Evolutionary conservation across 2,888 invertebrate genomes (phyloP).

Genomic region (Euclidia mi): DNA sequence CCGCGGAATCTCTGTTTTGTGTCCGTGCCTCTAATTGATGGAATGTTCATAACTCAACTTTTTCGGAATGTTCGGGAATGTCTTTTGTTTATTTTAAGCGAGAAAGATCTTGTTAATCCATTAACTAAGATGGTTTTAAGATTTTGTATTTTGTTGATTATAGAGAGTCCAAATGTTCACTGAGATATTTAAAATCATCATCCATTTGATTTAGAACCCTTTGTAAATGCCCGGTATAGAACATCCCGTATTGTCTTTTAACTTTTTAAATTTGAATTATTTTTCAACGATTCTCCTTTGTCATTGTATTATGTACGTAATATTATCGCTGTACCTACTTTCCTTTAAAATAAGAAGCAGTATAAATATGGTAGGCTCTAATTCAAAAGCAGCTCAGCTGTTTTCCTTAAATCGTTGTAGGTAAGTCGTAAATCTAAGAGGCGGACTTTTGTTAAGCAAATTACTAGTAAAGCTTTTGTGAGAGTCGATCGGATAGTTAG

Average conservation of each 20-base stretch:
- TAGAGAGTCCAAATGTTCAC: too few relatives aligned
- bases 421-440: slow-evolving; percentile 61
- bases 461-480: slow-evolving; percentile 80
- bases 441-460: slow-evolving; percentile 78
- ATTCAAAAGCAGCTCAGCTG: slow-evolving; percentile 6
- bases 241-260: too few relatives aligned
- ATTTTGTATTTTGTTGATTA: too few relatives aligned
- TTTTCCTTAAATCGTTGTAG: slow-evolving; percentile 43
- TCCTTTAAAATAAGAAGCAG: neutral
- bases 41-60: slow-evolving; percentile 38
- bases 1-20: slow-evolving; percentile 28
- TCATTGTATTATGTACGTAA: neutral
- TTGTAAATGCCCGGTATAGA: too few relatives aligned
- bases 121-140: too few relatives aligned
- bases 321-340: neutral
- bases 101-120: slow-evolving; percentile 36
- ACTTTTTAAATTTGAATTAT: too few relatives aligned
- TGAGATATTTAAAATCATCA: too few relatives aligned
- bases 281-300: too few relatives aligned
- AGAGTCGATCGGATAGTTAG: slow-evolving; percentile 76
- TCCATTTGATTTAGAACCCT: too few relatives aligned
- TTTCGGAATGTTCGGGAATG: slow-evolving; percentile 33
- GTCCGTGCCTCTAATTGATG: slow-evolving; percentile 52
- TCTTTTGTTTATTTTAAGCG: slow-evolving; percentile 50
- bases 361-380: neutral